phyloP scores from a whole-genome alignment of 2,888 invertebrate species.

The Theodoxus fluviatilis region DNA sequence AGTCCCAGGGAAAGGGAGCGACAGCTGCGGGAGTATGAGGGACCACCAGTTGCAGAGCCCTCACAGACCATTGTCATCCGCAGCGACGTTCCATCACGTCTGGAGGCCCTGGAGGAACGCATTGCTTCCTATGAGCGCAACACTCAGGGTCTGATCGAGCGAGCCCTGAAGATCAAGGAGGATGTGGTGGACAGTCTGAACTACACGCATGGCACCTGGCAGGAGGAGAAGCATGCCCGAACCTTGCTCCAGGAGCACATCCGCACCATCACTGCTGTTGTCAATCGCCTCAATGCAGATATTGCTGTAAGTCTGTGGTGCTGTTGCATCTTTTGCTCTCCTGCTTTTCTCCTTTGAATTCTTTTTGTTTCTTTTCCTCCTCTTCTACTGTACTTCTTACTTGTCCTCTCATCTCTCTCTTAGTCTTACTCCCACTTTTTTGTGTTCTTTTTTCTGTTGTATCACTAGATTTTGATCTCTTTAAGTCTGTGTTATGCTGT shows the following conservation, averaged over 20 bases:
- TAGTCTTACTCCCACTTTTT: background rate
- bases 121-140: constrained; percentile 53
- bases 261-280: constrained; percentile 63
- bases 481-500: no score
- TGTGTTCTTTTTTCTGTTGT: background rate
- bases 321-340: background rate
- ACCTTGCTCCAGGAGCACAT: constrained; percentile 63
- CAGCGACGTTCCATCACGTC: constrained; percentile 29
- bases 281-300: constrained; percentile 60
- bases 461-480: background rate
- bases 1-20: constrained; percentile 25
- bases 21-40: no score
- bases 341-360: background rate
- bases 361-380: background rate
- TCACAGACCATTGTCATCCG: no score
- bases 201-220: constrained; percentile 63
- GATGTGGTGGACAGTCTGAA: constrained; percentile 63
- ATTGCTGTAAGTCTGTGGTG: constrained; percentile 56
- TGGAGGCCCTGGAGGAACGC: constrained; percentile 55
- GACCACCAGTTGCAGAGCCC: no score
- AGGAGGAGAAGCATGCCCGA: constrained; percentile 61
- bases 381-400: background rate
- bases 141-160: constrained; percentile 58
- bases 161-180: constrained; percentile 60
- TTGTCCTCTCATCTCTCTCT: no score